Percentiles rank a stretch among this genome's conserved stretches.
Evolutionary conservation across 2,888 invertebrate genomes (phyloP).

Genomic region (Portevinia maculata): DNA sequence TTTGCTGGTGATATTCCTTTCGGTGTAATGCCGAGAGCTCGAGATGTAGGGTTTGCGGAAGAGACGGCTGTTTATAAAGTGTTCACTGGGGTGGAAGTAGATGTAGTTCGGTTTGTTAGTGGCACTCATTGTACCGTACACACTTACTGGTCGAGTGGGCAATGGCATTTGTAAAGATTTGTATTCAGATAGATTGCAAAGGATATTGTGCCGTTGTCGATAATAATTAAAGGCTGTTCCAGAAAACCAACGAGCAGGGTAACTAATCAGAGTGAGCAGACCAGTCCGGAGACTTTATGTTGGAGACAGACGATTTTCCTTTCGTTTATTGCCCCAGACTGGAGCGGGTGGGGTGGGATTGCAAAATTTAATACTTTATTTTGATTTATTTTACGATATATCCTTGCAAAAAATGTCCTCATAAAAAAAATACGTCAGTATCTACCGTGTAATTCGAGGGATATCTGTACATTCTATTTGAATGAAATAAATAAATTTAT

Average conservation of each 20-base stretch:
- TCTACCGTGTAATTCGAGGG: too few relatives aligned
- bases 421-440: too few relatives aligned
- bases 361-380: too few relatives aligned
- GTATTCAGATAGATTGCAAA: constrained; percentile 62
- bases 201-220: constrained; percentile 57
- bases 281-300: constrained; percentile 19
- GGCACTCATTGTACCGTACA: constrained; percentile 35
- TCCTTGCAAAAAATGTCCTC: too few relatives aligned
- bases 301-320: constrained; percentile 37
- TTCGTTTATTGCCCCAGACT: constrained; percentile 16
- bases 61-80: constrained; percentile 40
- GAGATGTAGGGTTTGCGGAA: constrained; percentile 4
- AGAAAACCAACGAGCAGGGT: constrained; percentile 30
- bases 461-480: too few relatives aligned
- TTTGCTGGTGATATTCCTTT: constrained; percentile 65
- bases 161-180: constrained; percentile 71
- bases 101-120: constrained; percentile 31
- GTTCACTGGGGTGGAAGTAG: constrained; percentile 55
- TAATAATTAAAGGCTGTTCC: constrained; percentile 66
- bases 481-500: too few relatives aligned
- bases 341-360: neutral
- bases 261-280: constrained; percentile 4
- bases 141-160: constrained; percentile 41
- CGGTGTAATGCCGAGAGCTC: constrained; percentile 43
- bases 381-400: too few relatives aligned